Conservation (phyloP, 1,140 invertebrate genomes). For the Mya arenaria region DNA sequence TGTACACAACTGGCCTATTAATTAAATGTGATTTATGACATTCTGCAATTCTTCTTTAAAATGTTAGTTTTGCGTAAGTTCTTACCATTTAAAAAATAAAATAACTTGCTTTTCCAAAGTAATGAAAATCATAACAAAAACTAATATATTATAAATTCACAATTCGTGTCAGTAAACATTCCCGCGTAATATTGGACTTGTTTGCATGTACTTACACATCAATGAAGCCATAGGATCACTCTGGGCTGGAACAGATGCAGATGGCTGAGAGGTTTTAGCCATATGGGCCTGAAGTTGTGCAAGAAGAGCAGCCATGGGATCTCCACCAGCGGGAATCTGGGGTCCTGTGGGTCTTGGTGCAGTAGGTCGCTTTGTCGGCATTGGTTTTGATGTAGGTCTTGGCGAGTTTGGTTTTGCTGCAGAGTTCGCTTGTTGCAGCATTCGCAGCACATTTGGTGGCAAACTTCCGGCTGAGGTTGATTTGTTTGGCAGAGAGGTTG, state of each 20-base stretch:
- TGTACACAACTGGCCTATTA: no score
- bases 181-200: no score
- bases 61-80: no score
- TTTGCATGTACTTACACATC: neutral
- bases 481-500: no score
- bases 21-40: no score
- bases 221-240: neutral
- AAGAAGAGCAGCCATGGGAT: conserved; percentile 18
- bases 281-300: neutral
- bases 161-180: no score
- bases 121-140: no score
- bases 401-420: neutral
- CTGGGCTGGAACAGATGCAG: neutral
- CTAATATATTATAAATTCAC: no score
- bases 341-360: neutral
- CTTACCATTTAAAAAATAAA: no score
- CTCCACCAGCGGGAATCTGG: neutral
- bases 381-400: neutral
- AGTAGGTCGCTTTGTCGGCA: neutral
- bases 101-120: no score
- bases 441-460: conserved; percentile 1
- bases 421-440: conserved; percentile 6
- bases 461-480: neutral
- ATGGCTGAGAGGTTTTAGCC: neutral
- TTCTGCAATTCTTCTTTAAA: no score